Base-by-base conservation (phyloP, 2,888 invertebrate genomes). In the Lamellibrachia satsuma region DNA sequence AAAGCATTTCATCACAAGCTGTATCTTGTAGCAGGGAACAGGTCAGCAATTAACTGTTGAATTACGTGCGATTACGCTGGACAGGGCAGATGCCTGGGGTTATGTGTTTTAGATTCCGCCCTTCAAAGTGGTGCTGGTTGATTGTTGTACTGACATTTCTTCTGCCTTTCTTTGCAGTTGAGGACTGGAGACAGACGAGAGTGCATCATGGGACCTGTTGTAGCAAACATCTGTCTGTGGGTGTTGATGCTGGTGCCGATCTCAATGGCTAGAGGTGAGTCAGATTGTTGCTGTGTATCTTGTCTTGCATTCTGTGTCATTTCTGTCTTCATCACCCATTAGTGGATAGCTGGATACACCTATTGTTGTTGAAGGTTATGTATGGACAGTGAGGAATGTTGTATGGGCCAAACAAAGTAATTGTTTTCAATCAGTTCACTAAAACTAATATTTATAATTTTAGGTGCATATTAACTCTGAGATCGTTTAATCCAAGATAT, bases 21-120 rank as follows among this genome's bases (percentile, higher is more conserved):
- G 15, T 22, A 22, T 75, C 75, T 75, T 6, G 75, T 75, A 22
- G 75, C n/a, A 22, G 75, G 75, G n/a, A 6, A 75, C 15, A 75
- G 75, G 75, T 15, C 75, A 75, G 75, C 75, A 75, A 75, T 75
- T 75, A 75, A 75, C 75, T 22, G 75, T n/a, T 22, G 22, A 75
- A 75, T 75, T 75, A 75, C 75, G 22, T 75, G 15, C 22, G 75
- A 75, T 75, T 75, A 75, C n/a, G 75, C 75, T 75, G 75, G 22
- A 75, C 75, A 75, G 15, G 22, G 75, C 11, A 6, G n/a, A 75
- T 22, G n/a, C 75, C 75, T 75, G 75, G 75, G 75, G 75, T 22
- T 75, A 75, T 75, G 75, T 75, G 75, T 75, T 75, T 75, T 75
- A 75, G 75, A 75, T 75, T 75, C 75, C 11, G 75, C 75, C 75